Percentiles rank a stretch among this genome's conserved stretches.
phyloP scores from a whole-genome alignment of 2,888 invertebrate species.

The Lamellibrachia satsuma region DNA sequence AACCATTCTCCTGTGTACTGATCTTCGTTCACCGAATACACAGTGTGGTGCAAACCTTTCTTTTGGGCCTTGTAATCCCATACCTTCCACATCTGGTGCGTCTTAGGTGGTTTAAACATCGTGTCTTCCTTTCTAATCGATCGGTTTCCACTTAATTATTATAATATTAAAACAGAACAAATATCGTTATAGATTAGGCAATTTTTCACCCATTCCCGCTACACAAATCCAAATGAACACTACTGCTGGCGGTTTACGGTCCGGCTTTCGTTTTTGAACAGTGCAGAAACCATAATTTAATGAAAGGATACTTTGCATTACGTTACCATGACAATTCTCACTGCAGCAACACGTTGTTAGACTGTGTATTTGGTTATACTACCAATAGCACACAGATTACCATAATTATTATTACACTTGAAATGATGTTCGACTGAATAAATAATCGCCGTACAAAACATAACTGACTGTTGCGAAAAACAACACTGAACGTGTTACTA shows the following conservation, averaged over 20 bases:
- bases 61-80: constrained; percentile 64
- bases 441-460: too few species aligned
- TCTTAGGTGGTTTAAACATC: constrained; percentile 27
- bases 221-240: background rate
- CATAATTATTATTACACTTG: background rate
- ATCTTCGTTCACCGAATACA: constrained; percentile 65
- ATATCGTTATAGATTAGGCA: background rate
- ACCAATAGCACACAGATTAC: background rate
- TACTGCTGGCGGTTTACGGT: background rate
- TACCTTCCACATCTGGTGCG: constrained; percentile 60
- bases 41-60: constrained; percentile 63
- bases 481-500: too few species aligned
- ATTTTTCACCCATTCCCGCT: background rate
- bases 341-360: background rate
- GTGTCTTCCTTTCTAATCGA: background rate
- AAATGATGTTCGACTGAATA: background rate
- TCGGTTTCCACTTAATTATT: background rate
- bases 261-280: background rate
- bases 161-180: background rate
- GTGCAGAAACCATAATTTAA: background rate
- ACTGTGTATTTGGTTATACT: background rate
- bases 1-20: constrained; percentile 66
- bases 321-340: constrained; percentile 12
- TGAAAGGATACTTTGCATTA: background rate
- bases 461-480: too few species aligned